Percentiles rank a stretch among this genome's conserved stretches.
Evolutionary conservation across 2,113 vertebrate genomes (phyloP).

Genomic region (Chlorodrepanis virens): DNA sequence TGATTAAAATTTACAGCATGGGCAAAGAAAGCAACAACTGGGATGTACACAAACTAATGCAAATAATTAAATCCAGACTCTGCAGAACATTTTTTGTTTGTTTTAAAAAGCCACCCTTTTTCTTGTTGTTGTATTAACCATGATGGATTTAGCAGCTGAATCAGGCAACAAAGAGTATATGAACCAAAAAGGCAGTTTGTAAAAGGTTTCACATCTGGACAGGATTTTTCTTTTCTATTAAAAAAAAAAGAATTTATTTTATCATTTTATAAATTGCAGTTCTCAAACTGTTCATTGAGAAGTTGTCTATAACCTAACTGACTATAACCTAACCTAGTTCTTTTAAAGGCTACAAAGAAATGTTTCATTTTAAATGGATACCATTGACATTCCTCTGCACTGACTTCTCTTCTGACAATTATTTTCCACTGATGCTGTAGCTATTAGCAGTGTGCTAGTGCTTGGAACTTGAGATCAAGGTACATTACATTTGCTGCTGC

Average conservation of each 20-base stretch:
- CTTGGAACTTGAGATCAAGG: constrained; percentile 5
- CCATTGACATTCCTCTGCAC: background rate
- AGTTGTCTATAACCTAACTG: background rate
- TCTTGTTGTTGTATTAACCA: background rate
- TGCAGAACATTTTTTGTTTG: background rate
- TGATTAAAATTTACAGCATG: background rate
- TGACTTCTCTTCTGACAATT: constrained; percentile 1
- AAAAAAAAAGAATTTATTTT: background rate
- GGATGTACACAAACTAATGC: background rate
- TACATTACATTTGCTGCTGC: background rate
- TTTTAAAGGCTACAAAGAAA: constrained; percentile 3
- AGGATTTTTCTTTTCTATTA: background rate
- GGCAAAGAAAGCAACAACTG: background rate
- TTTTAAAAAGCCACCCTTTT: background rate
- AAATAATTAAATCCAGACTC: background rate
- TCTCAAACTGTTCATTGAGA: constrained; percentile 16
- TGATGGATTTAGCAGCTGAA: background rate
- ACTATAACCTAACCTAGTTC: background rate
- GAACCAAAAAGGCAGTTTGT: background rate
- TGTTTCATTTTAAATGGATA: background rate
- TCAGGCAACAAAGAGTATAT: background rate
- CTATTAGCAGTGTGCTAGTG: background rate
- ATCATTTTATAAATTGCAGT: background rate
- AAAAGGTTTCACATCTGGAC: background rate
- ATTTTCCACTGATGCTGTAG: constrained; percentile 6